These are phyloP conservation scores for Takifugu flavidus DNA, from an alignment of 2,113 vertebrate genomes.

Conservation along the genomic window DNA sequence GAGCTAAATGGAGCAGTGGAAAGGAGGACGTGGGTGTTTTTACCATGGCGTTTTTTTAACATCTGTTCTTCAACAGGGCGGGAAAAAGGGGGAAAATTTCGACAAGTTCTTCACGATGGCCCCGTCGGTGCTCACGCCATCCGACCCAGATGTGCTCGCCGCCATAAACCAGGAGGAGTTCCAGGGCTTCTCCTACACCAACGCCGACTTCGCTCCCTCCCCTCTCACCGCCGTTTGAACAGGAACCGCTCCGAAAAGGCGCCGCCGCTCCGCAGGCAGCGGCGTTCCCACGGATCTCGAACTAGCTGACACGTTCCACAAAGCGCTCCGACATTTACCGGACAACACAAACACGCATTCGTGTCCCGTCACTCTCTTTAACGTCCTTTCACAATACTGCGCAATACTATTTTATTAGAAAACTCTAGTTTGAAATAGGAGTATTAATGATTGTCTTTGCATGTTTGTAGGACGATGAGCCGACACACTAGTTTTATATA, in stretches of 20 bases:
- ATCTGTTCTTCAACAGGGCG: slow-evolving; percentile 75
- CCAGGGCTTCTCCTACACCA: slow-evolving; percentile 83
- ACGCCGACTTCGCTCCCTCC: slow-evolving; percentile 76
- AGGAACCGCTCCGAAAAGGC: neutral
- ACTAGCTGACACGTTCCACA: slow-evolving; percentile 32
- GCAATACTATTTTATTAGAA: too few species aligned
- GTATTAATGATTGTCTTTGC: slow-evolving; percentile 32
- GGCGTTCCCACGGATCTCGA: slow-evolving; percentile 46
- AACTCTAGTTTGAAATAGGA: neutral
- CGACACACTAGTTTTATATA: slow-evolving; percentile 33
- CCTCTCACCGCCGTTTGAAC: slow-evolving; percentile 76
- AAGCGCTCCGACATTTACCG: slow-evolving; percentile 52
- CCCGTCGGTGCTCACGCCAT: slow-evolving; percentile 83
- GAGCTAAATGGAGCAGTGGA: slow-evolving; percentile 12
- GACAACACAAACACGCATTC: slow-evolving; percentile 43
- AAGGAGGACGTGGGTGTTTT: neutral
- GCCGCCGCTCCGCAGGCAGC: neutral
- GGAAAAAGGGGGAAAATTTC: slow-evolving; percentile 87
- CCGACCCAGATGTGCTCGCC: slow-evolving; percentile 85
- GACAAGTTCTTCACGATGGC: slow-evolving; percentile 89
- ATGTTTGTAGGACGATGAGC: slow-evolving; percentile 35
- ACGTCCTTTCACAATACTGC: slow-evolving; percentile 10
- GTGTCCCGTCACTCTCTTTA: slow-evolving; percentile 23
- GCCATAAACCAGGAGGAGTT: slow-evolving; percentile 88
- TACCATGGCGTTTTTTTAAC: slow-evolving; percentile 17